Base-by-base conservation (phyloP, 2,113 vertebrate genomes). In the Hippocampus zosterae region DNA sequence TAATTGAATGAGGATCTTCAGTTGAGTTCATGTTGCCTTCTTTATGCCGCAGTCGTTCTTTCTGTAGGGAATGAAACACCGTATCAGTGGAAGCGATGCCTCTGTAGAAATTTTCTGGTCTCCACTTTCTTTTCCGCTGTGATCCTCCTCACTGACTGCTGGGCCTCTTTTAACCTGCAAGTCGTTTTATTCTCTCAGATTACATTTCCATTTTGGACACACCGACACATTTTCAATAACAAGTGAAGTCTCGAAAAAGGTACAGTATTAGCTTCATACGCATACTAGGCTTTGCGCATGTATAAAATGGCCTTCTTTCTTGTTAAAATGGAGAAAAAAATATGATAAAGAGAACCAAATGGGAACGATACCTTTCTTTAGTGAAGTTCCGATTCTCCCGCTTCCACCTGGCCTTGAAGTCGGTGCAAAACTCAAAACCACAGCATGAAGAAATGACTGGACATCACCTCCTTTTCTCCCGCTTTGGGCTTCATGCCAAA, bases 381-480 rank as follows among this genome's bases (percentile, higher is more conserved):
- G 94, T 97, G 90, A 99, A 92, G 77, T 50, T 92, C 91, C 97
- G 96, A 90, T 93, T 98, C 87, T 98, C 97, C 72, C 87, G 91
- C 85, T 97, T 98, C 96, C 96, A 99, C 79, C 95, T 92, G 53
- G 83, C 90, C 92, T 98, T 98, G 88, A 99, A 95, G 89, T 99
- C 97, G 8, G 91, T 92, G 82, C 95, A 96, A 92, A 99, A 99
- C 84, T 98, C 97, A 2, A 2, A 96, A 97, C 97, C 97, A 99
- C 76, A 98, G 91, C 84, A 86, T 94, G 89, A 98, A 97, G 90
- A 97, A 88, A 25, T 95, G 91, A 81, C 87, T 89, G 10, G 94
- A 89, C 5, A 90, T 91, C 87, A 95, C 89, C 76, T 96, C 94
- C 80, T 93, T 94, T 87, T 98, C 96, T 0, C 94, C 95, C 8